A percentile compares a stretch with the other conserved stretches of the same genome.
phyloP scores from a whole-genome alignment of 2,797 vertebrate genomes.

The Melanotaenia pygmaea region DNA sequence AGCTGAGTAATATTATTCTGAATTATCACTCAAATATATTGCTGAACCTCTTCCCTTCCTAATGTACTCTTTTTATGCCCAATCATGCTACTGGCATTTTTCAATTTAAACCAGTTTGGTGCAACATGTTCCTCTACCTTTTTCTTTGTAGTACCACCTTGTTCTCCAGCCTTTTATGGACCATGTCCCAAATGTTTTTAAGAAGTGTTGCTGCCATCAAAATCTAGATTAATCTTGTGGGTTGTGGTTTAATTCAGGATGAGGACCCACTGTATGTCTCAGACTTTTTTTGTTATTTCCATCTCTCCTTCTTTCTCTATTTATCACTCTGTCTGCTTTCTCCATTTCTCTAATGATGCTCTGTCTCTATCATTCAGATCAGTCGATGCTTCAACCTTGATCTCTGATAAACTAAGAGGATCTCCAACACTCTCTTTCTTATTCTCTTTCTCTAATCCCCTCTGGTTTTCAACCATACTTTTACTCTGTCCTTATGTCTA shows the following conservation, averaged over 20 bases:
- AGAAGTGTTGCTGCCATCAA: not conserved
- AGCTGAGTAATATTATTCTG: no score
- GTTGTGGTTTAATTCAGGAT: conserved; percentile 11
- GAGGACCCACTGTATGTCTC: conserved; percentile 29
- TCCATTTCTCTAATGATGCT: conserved; percentile 66
- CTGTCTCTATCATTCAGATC: conserved; percentile 67
- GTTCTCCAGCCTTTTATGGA: not conserved
- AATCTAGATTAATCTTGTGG: not conserved
- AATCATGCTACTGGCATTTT: no score
- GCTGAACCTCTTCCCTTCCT: no score
- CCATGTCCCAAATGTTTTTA: not conserved
- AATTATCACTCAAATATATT: no score
- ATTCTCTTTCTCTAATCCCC: conserved; percentile 59
- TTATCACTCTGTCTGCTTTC: conserved; percentile 34
- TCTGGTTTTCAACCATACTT: conserved; percentile 62
- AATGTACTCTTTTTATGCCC: no score
- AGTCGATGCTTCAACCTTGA: conserved; percentile 74
- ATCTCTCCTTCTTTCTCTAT: conserved; percentile 43
- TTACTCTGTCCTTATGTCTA: conserved; percentile 48
- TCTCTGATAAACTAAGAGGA: conserved; percentile 71
- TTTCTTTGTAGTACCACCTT: no score
- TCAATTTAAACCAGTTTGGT: no score
- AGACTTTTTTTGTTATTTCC: conserved; percentile 45
- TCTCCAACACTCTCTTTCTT: conserved; percentile 52
- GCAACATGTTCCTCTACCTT: no score